Base-by-base conservation (phyloP, 1,140 invertebrate genomes). In the Phthorimaea operculella region DNA sequence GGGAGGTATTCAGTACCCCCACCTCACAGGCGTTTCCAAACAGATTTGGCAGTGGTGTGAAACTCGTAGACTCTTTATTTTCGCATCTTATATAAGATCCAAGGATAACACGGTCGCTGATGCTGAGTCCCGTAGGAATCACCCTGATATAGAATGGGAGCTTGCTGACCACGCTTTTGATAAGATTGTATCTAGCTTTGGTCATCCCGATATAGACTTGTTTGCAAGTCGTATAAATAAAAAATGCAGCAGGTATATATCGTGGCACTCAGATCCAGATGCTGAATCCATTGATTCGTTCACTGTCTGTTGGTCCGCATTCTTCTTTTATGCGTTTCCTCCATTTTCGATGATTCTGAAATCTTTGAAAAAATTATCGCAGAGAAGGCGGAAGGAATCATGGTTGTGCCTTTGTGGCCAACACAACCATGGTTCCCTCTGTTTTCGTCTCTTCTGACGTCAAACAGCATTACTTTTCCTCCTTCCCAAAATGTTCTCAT, bases 11-110 rank as follows among this genome's bases (percentile, higher is more conserved):
- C 52, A 44, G 16, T 53, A 8, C 15, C 52, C 52, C 15, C 52
- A 53, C 16, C 17, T 53, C 6, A 53, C 33, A 12, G 1, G 39
- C 11, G 12, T 53, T 14, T 16, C 33, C 4, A 36, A 18, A 36
- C 10, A 53, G 5, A 16, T 53, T 14, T 53, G 52, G 52, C 33
- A 39, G 17, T 53, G 52, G 52, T 53, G 52, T 42, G 51, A 52
- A 52, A 4, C 3, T 12, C 39, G 51, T 12, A 52, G 16, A 14
- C n/a, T 52, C 21, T 34, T 4, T 34, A 21, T 52, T n/a, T 52
- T n/a, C n/a, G 51, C 51, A 14, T 52, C 51, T 21, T 52, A 52
- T 34, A 52, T 52, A 11, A 28, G 33, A 28, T 52, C 51, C 5
- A 10, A n/a, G 10, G 51, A 52, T 33, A 52, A 52, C 28, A n/a